phyloP scores from a whole-genome alignment of 2,113 vertebrate genomes.

The Colinus virginianus region DNA sequence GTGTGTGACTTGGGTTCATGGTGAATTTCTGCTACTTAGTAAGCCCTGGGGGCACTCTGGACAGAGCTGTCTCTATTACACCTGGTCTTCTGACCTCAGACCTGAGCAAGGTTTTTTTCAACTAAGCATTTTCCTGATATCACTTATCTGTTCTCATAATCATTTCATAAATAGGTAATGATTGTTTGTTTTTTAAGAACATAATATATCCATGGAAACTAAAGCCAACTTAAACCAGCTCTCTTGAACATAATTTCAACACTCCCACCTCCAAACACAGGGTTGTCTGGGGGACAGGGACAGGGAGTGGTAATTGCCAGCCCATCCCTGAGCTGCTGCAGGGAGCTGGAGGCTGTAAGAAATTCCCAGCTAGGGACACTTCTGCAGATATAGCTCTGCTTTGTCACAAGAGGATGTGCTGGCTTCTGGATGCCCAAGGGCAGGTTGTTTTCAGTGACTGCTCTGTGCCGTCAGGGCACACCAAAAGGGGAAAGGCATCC shows the following conservation, averaged over 20 bases:
- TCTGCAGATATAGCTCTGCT: not conserved
- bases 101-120: not conserved
- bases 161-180: not conserved
- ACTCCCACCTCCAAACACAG: not conserved
- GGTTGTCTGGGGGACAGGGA: not conserved
- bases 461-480: not conserved
- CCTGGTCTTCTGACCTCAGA: not conserved
- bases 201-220: not conserved
- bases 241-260: not conserved
- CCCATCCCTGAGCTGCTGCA: not conserved
- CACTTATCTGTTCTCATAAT: not conserved
- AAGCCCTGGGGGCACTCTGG: not conserved
- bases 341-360: not conserved
- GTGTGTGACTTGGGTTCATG: accelerated
- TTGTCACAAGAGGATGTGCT: not conserved
- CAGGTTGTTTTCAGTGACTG: not conserved
- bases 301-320: not conserved
- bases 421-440: not conserved
- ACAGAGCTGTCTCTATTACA: not conserved
- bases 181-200: not conserved
- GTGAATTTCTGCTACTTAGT: not conserved
- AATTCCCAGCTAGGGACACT: not conserved
- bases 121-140: not conserved
- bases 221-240: not conserved
- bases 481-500: not conserved